Conservation (phyloP, 1,140 invertebrate species). For the Drosophila insularis region DNA sequence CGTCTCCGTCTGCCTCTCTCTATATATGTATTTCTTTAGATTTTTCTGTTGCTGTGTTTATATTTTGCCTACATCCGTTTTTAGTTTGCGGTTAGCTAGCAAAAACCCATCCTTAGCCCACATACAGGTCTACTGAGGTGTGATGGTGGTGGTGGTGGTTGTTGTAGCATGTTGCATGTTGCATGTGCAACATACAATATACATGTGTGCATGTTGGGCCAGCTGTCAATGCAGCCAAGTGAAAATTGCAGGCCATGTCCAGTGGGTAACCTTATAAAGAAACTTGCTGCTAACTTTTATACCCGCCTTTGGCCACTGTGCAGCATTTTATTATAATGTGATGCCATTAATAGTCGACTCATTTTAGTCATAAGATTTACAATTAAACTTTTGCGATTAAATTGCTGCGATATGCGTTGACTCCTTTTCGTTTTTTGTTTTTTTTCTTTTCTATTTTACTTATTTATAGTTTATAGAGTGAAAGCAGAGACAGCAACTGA, state of each 20-base stretch:
- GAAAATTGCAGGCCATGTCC: slow-evolving; percentile 70
- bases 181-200: slow-evolving; percentile 7
- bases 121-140: not conserved
- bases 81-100: slow-evolving; percentile 52
- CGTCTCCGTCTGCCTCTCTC: slow-evolving; percentile 11
- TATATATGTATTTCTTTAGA: not conserved
- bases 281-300: slow-evolving; percentile 39
- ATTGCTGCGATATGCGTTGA: slow-evolving; percentile 65
- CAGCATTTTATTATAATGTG: slow-evolving; percentile 73
- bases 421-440: slow-evolving; percentile 19
- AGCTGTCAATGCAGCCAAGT: slow-evolving; percentile 70
- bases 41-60: slow-evolving; percentile 16
- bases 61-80: slow-evolving; percentile 57
- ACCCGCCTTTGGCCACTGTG: slow-evolving; percentile 61
- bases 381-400: slow-evolving; percentile 75
- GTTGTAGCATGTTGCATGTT: slow-evolving; percentile 16
- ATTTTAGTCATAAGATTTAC: slow-evolving; percentile 56
- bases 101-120: slow-evolving; percentile 25
- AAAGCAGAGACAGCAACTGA: slow-evolving; percentile 42
- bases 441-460: slow-evolving; percentile 41
- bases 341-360: slow-evolving; percentile 51
- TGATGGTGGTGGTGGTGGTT: not conserved
- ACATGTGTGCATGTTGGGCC: slow-evolving; percentile 44
- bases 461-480: slow-evolving; percentile 65
- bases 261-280: slow-evolving; percentile 65